Base-by-base conservation (phyloP, 2,113 vertebrate species). In the Romanogobio albipinnatus region DNA sequence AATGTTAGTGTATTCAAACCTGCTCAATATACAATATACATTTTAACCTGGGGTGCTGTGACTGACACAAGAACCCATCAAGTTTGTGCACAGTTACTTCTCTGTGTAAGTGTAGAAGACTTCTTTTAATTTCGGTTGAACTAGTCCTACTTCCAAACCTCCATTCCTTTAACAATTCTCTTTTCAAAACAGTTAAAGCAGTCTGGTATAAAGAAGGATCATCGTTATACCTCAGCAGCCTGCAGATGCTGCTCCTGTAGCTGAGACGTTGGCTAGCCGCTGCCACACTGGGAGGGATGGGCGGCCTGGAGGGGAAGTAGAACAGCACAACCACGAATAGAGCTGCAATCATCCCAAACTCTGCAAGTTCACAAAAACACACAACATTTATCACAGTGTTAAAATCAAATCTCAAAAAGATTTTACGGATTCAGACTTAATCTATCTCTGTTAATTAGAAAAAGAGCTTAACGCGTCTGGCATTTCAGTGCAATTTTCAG, bases 231-330 rank as follows among this genome's bases (percentile, higher is more conserved):
- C 98, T 97, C 64, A 99, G 93, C 10, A 99, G 94, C 74, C 95
- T 95, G 93, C 96, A 96, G 90, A 99, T 97, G 90, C 97, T 99
- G 91, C 93, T 97, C 87, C 96, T 94, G 88, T 99, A 99, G 88
- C 97, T 96, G 81, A 99, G 96, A 19, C 98, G 93, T 84, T 97
- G 97, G 90, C 97, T 98, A 0, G 98, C 98, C 1, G 98, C 97
- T 29, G 98, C 98, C 82, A 99, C 96, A 0, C 98, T 99, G 85
- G 98, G 98, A 75, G 98, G 98, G 70, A 97, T 89, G 0, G 98
- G 98, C 29, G 98, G 98, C 2, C 97, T 96, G 0, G 98, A 95
- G 14, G 98, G 98, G 91, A 99, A 99, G 85, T 98, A 99, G 66
- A 96, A 92, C 78, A 99, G 86, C 0, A 97, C 94, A 2, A 95